These are phyloP conservation scores for Dynastes tityus DNA, from an alignment of 2,888 invertebrate genomes.

Conservation along the genomic window DNA sequence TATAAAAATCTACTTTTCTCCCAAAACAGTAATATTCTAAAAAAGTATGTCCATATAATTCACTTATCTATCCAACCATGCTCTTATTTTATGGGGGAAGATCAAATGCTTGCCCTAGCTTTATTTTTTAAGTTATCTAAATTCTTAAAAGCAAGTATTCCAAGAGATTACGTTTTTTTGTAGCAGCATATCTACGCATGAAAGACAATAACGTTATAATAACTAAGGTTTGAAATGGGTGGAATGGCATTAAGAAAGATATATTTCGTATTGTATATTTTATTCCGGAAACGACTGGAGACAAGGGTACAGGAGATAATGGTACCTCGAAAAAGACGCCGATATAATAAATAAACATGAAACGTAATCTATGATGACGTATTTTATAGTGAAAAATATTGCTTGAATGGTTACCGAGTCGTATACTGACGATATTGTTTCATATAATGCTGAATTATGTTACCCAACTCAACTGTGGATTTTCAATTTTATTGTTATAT, in stretches of 20 bases:
- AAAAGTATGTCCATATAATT: too few species aligned
- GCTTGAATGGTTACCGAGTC: background rate
- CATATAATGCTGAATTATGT: background rate
- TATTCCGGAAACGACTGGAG: background rate
- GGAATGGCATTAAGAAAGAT: slow-evolving; percentile 1
- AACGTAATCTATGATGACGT: slow-evolving; percentile 23
- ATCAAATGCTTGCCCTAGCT: too few species aligned
- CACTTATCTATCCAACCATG: too few species aligned
- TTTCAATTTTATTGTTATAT: background rate
- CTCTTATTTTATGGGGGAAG: too few species aligned
- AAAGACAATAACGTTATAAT: slow-evolving; percentile 1
- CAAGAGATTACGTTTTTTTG: too few species aligned
- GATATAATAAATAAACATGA: slow-evolving; percentile 37
- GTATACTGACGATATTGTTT: background rate
- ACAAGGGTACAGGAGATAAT: slow-evolving; percentile 2
- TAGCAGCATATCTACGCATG: too few species aligned
- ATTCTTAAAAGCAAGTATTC: too few species aligned
- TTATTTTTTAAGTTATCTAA: too few species aligned
- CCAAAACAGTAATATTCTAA: too few species aligned
- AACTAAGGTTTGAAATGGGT: slow-evolving; percentile 16
- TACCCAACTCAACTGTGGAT: background rate
- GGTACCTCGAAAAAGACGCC: background rate
- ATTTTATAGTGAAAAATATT: slow-evolving; percentile 29
- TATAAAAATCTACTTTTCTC: too few species aligned
- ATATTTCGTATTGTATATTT: background rate